A percentile compares a stretch with the other conserved stretches of the same genome.
phyloP scores from a whole-genome alignment of 2,113 vertebrate species.

The Taurulus bubalis region DNA sequence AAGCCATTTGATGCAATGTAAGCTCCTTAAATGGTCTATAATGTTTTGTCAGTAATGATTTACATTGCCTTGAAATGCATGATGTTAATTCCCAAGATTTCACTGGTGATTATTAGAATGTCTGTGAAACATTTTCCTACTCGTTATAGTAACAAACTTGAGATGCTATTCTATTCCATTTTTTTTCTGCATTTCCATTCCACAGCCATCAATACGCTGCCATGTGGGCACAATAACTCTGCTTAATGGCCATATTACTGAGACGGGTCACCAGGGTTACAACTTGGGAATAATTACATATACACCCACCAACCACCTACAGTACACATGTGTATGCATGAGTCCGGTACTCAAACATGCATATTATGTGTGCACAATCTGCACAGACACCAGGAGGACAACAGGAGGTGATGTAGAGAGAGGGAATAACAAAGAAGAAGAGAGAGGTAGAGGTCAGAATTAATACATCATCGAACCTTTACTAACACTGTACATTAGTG shows the following conservation, averaged over 20 bases:
- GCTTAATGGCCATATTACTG: conserved; percentile 64
- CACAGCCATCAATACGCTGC: conserved; percentile 29
- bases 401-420: conserved; percentile 20
- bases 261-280: conserved; percentile 57
- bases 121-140: background rate
- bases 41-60: conserved; percentile 9
- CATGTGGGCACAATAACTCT: conserved; percentile 57
- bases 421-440: background rate
- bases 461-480: conserved; percentile 62
- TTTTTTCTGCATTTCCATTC: conserved; percentile 51
- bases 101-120: background rate
- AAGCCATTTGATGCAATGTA: background rate
- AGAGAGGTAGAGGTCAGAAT: conserved; percentile 59
- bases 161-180: conserved; percentile 13
- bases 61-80: conserved; percentile 2
- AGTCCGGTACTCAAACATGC: conserved; percentile 56
- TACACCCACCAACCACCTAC: conserved; percentile 50
- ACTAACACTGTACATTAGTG: conserved; percentile 58
- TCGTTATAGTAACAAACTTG: conserved; percentile 27
- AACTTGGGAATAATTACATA: conserved; percentile 51
- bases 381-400: background rate
- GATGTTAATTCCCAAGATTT: conserved; percentile 3
- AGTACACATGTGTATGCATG: conserved; percentile 28
- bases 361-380: conserved; percentile 17
- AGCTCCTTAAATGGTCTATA: conserved; percentile 3